Base-by-base conservation (phyloP, 1,140 invertebrate species). In the Drosophila serrata region DNA sequence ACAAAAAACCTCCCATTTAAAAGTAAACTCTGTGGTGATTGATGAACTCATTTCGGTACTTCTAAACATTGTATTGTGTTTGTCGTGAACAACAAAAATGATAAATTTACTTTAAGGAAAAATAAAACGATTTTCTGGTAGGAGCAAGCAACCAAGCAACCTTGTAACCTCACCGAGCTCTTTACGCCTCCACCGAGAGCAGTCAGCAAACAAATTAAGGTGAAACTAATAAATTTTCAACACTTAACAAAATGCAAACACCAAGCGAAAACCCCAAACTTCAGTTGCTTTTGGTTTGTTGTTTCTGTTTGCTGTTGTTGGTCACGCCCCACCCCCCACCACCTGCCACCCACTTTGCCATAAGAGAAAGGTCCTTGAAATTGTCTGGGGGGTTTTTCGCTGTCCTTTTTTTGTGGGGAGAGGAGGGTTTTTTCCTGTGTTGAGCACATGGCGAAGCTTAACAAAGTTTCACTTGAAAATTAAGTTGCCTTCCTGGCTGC, bases 401-500 rank as follows among this genome's bases (percentile, higher is more conserved):
- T 81, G 59, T 43, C 61, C 64, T 63, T 85, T 68, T 60, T 63
- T 46, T 53, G 17, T 1, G 5, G 22, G n/a, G n/a, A n/a, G n/a
- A n/a, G 27, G 9, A 2, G 17, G n/a, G 39, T 51, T 42, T 22
- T 29, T 76, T 65, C 29, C 60, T 55, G 37, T 62, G 64, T 55
- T 55, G 15, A 73, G 75, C 79, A 80, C 79, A 77, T 88, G 84
- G 82, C 59, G 67, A 77, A 63, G 84, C 78, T 82, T 84, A 80
- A 88, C 84, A 87, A 87, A 87, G 85, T 87, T 87, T 87, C 67
- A 70, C 67, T 77, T 74, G 72, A 63, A 87, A 87, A 87, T 87
- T 77, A 88, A 87, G 80, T 90, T 87, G 85, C 80, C 78, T 77
- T 88, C 58, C 76, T 67, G 84, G 76, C 72, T 78, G 60, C 60